Percentiles rank a stretch among this genome's conserved stretches.
Evolutionary conservation across 2,797 vertebrate genomes (phyloP).

Genomic region (Lateolabrax maculatus): DNA sequence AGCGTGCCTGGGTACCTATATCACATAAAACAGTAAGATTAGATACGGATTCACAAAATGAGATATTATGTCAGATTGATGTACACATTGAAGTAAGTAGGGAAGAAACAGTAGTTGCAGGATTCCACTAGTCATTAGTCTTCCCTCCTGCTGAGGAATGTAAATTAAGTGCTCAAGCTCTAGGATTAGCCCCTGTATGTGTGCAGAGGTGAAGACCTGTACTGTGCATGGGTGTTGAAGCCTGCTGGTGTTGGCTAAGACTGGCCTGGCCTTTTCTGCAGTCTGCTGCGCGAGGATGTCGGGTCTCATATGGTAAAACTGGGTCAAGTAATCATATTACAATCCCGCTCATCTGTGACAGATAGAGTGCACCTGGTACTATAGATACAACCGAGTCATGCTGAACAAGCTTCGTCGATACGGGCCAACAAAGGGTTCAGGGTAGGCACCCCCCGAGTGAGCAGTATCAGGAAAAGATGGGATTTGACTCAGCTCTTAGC

Average conservation of each 20-base stretch:
- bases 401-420: constrained; percentile 27
- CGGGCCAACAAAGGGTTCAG: constrained; percentile 2
- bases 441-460: constrained; percentile 8
- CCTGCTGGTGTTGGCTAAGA: constrained; percentile 42
- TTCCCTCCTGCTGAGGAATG: constrained; percentile 61
- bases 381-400: constrained; percentile 48
- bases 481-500: constrained; percentile 46
- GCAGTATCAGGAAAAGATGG: constrained; percentile 8
- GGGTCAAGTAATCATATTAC: constrained; percentile 63
- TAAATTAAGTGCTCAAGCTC: constrained; percentile 62
- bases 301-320: constrained; percentile 56
- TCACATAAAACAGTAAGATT: constrained; percentile 74
- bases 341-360: constrained; percentile 51
- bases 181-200: constrained; percentile 60
- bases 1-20: constrained; percentile 93
- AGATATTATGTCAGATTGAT: constrained; percentile 17
- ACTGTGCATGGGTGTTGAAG: constrained; percentile 45
- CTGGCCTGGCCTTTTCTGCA: constrained; percentile 39
- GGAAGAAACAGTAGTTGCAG: constrained; percentile 23
- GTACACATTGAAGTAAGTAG: neutral
- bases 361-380: constrained; percentile 45
- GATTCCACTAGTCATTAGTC: constrained; percentile 68
- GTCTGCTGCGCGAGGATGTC: constrained; percentile 42
- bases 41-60: constrained; percentile 15
- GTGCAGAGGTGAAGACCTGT: constrained; percentile 59